A percentile compares a stretch with the other conserved stretches of the same genome.
phyloP scores from a whole-genome alignment of 2,888 invertebrate species.

The Conops quadrifasciatus region DNA sequence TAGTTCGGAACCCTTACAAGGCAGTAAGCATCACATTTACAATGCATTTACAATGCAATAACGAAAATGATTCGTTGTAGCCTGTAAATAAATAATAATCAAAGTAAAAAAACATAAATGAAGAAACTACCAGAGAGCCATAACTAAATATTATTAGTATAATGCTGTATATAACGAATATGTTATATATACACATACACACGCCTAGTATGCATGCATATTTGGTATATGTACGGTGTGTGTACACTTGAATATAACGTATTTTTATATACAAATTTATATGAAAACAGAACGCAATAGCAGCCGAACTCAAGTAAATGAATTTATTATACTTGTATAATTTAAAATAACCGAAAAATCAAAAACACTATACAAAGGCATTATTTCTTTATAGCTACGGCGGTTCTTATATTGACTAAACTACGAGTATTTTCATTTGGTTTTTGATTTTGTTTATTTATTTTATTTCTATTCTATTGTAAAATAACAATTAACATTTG shows the following conservation, averaged over 20 bases:
- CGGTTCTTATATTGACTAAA: constrained; percentile 22
- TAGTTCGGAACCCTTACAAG: too few relatives aligned
- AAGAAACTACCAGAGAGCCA: too few relatives aligned
- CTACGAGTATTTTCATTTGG: too few relatives aligned
- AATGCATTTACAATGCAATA: too few relatives aligned
- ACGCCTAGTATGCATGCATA: background rate
- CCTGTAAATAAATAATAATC: too few relatives aligned
- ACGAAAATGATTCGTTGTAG: too few relatives aligned
- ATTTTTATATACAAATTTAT: constrained; percentile 1
- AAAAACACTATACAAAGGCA: constrained; percentile 17
- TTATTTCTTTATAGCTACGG: constrained; percentile 14
- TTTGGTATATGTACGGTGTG: background rate
- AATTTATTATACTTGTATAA: constrained; percentile 21
- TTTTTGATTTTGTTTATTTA: too few relatives aligned
- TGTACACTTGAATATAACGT: background rate
- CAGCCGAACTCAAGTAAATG: constrained; percentile 33
- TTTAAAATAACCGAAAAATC: constrained; percentile 22
- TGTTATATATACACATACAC: background rate
- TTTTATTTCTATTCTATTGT: constrained; percentile 9
- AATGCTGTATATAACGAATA: background rate
- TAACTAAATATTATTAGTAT: background rate
- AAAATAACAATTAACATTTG: constrained; percentile 15
- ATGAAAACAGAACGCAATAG: constrained; percentile 17
- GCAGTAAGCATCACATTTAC: too few relatives aligned
- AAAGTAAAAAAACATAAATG: too few relatives aligned